Evolutionary conservation across 2,113 vertebrate genomes (phyloP), one percentile per base, ranked within the genome.

Genomic region (Lates calcarifer): DNA sequence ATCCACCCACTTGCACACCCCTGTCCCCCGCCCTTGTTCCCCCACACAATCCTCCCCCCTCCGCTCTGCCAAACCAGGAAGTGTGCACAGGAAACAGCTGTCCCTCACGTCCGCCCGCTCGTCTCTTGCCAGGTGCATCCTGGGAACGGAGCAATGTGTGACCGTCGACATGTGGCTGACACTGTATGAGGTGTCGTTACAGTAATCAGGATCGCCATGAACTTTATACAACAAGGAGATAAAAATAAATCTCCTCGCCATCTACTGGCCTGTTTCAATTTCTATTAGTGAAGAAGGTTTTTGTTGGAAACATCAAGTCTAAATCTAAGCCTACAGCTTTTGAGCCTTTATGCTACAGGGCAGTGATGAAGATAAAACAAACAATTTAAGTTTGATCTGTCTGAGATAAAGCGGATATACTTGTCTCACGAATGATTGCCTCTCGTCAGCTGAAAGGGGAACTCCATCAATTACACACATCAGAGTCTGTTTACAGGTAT

Each of bases 11-110:
- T 55, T n/a, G 3, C 76, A 20, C 57, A 58, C 39, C 66, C 65
- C 37, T 29, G 35, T 49, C 43, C 61, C 41, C 61, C 35, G 2
- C 67, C 60, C 33, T 76, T 26, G 24, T 26, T 31, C 57, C 63
- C 39, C 4, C 17, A 33, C n/a, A 37, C 24, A 53, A 33, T 13
- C 22, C 35, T 6, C 11, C n/a, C 49, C 26, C 28, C 53, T 20
- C 6, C 26, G 31, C 58, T 45, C 79, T 82, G 61, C 64, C 62
- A 81, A 83, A 88, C 89, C 93, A 94, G 95, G 93, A 95, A 95
- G 91, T 84, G 84, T 92, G 92, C 84, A 84, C 92, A 94, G 96
- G 95, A 96, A 95, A 90, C 96, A 96, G 95, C 95, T 95, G 95
- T 90, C 89, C 87, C 91, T 76, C 68, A 76, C 88, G 83, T 96